phyloP scores from a whole-genome alignment of 1,140 invertebrate species.

The Hydropsyche tenuis region DNA sequence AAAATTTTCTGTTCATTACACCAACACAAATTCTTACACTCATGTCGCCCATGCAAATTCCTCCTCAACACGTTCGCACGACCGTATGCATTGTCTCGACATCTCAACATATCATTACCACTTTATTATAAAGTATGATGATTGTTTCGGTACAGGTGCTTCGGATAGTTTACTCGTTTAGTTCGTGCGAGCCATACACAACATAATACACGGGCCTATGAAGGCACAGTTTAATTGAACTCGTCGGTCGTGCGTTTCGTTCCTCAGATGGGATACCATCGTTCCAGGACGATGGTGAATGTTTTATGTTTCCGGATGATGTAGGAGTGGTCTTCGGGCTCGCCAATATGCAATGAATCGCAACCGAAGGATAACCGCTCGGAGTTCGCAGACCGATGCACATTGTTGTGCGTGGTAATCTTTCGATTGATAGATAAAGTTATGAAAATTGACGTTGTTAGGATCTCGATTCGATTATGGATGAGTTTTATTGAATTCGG shows the following conservation, averaged over 20 bases:
- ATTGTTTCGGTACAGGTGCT: too few species aligned
- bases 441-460: too few species aligned
- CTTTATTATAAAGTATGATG: too few species aligned
- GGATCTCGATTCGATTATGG: too few species aligned
- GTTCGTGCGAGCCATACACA: neutral
- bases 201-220: neutral
- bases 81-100: too few species aligned
- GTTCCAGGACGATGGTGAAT: neutral
- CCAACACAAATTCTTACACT: too few species aligned
- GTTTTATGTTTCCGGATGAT: conserved; percentile 29
- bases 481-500: too few species aligned
- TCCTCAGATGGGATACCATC: neutral
- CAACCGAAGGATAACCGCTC: conserved; percentile 13
- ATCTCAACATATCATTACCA: too few species aligned
- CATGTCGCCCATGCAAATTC: too few species aligned
- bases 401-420: neutral
- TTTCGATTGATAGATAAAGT: neutral
- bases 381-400: neutral
- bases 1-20: too few species aligned
- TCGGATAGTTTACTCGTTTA: neutral
- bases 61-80: too few species aligned
- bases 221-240: neutral
- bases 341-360: conserved; percentile 16
- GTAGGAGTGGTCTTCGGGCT: conserved; percentile 6
- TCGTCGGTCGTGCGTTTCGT: conserved; percentile 6